phyloP scores from a whole-genome alignment of 2,113 vertebrate species.

The Camarhynchus parvulus region DNA sequence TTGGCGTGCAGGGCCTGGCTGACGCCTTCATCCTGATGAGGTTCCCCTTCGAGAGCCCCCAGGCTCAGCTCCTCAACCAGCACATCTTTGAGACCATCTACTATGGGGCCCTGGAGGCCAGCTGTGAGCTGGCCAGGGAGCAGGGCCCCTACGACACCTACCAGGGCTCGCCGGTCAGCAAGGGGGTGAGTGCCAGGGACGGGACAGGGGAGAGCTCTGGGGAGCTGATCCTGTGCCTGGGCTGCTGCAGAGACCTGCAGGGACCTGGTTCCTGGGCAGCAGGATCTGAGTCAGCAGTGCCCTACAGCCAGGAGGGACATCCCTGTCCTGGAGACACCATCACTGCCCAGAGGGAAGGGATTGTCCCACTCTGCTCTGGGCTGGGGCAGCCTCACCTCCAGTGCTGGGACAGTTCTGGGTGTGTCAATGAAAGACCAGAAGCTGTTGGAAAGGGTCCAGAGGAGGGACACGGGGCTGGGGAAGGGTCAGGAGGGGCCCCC shows the following conservation, averaged over 20 bases:
- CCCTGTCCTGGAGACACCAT: background rate
- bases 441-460: background rate
- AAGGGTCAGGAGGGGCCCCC: background rate
- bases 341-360: background rate
- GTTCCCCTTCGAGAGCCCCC: conserved; percentile 90
- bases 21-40: conserved; percentile 97
- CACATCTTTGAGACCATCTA: conserved; percentile 99
- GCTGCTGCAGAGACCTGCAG: background rate
- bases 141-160: conserved; percentile 88
- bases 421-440: too few relatives aligned
- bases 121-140: conserved; percentile 88
- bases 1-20: conserved; percentile 94
- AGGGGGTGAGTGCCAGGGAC: conserved; percentile 81
- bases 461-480: background rate
- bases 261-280: rapidly evolving
- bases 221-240: background rate
- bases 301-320: background rate
- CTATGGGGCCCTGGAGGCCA: conserved; percentile 90
- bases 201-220: too few relatives aligned
- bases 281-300: background rate
- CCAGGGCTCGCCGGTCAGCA: conserved; percentile 90
- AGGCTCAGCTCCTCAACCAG: conserved; percentile 90
- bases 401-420: background rate
- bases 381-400: background rate
- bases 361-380: background rate